These are phyloP conservation scores for Rotaria sp. DNA, from an alignment of 2,888 invertebrate genomes.

Conservation along the genomic window DNA sequence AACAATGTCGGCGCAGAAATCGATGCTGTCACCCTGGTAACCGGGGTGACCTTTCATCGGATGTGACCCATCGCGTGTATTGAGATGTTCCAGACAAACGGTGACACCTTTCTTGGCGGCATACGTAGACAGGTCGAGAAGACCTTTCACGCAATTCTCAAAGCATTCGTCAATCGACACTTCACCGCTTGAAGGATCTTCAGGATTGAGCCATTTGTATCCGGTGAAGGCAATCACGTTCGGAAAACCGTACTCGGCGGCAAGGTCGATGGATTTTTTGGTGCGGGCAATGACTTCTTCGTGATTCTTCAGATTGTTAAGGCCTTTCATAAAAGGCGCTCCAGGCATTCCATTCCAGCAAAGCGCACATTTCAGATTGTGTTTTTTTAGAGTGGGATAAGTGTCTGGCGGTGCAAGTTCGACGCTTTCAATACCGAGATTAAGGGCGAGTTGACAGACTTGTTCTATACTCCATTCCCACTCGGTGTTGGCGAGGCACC, in stretches of 20 bases:
- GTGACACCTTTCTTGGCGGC: background rate
- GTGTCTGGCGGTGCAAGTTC: background rate
- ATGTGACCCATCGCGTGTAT: background rate
- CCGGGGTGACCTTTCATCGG: background rate
- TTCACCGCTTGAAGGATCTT: background rate
- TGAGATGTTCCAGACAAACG: background rate
- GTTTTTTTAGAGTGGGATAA: background rate
- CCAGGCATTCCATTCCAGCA: background rate
- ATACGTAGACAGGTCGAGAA: background rate
- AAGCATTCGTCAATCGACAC: background rate
- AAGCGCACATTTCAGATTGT: background rate
- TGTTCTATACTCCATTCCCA: background rate
- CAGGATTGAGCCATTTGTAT: background rate
- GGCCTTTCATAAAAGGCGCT: background rate
- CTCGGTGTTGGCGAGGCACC: background rate
- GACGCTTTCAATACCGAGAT: background rate
- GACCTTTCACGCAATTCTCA: background rate
- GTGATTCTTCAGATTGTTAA: background rate
- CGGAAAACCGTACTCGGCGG: background rate
- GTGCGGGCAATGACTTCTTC: background rate
- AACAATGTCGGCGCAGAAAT: background rate
- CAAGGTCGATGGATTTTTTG: background rate
- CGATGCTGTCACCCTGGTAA: background rate
- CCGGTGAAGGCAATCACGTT: background rate
- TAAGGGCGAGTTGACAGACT: too few relatives aligned